Conservation (phyloP, 35 echinoderm and acorn worm species). For the Hemicentrotus pulcherrimus region DNA sequence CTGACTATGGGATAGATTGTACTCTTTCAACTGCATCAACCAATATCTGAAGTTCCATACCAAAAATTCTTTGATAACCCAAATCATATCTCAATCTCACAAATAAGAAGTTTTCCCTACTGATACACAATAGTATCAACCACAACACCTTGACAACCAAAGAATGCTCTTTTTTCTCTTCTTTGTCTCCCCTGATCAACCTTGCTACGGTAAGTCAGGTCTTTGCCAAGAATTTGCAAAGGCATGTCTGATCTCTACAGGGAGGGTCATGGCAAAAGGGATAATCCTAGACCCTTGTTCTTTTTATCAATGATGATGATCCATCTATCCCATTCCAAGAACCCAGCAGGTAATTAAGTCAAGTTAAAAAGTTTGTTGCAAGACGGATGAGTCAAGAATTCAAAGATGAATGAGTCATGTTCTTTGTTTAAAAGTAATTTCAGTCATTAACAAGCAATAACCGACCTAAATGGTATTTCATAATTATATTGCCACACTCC, state of each 20-base stretch:
- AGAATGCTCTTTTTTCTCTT: not conserved
- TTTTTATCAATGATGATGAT: slow-evolving; percentile 15
- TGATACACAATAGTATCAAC: too few species aligned
- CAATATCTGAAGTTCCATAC: too few species aligned
- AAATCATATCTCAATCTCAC: too few species aligned
- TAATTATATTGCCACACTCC: too few species aligned
- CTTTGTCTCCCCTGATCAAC: not conserved
- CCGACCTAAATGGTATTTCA: too few species aligned
- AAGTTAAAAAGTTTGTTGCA: not conserved
- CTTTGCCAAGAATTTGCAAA: not conserved
- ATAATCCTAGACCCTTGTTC: not conserved
- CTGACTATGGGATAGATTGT: too few species aligned
- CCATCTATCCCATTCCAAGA: not conserved
- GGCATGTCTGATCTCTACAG: not conserved
- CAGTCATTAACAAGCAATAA: too few species aligned
- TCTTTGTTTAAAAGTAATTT: too few species aligned
- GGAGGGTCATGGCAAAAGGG: not conserved
- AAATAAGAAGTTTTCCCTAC: too few species aligned
- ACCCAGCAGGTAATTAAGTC: not conserved
- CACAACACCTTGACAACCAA: too few species aligned
- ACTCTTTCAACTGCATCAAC: too few species aligned
- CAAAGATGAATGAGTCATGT: not conserved
- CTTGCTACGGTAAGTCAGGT: not conserved
- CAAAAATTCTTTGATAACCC: too few species aligned
- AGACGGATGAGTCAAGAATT: not conserved